A percentile compares a stretch with the other conserved stretches of the same genome.
These are phyloP conservation scores for Conchocele bisecta DNA, from an alignment of 2,888 invertebrate species.

Conservation along the genomic window DNA sequence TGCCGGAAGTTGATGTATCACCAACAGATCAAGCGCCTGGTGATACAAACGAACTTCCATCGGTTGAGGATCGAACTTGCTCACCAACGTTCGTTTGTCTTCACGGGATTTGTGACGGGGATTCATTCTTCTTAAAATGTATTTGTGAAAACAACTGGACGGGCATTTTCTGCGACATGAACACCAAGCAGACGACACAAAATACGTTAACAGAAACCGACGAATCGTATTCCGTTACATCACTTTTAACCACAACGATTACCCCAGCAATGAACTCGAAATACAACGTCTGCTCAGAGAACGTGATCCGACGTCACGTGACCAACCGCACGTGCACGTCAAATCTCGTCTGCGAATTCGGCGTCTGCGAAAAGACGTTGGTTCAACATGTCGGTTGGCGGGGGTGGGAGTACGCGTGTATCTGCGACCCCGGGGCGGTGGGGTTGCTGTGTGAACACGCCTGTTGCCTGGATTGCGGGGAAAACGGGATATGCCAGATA, in stretches of 20 bases:
- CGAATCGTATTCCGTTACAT: too few species aligned
- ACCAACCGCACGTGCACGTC: slow-evolving; percentile 17
- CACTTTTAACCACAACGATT: too few species aligned
- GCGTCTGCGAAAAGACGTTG: slow-evolving; percentile 27
- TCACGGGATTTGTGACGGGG: background rate
- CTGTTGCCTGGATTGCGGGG: slow-evolving; percentile 52
- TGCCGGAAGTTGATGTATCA: background rate
- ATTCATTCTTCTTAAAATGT: too few species aligned
- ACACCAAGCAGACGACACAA: too few species aligned
- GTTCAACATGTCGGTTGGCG: slow-evolving; percentile 22
- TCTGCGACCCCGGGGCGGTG: slow-evolving; percentile 42
- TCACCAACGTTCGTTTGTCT: background rate
- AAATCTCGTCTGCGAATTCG: slow-evolving; percentile 23
- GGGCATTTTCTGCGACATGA: too few species aligned
- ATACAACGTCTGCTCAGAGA: slow-evolving; percentile 40
- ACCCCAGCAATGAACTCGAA: slow-evolving; percentile 1
- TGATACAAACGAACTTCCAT: background rate
- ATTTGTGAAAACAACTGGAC: too few species aligned
- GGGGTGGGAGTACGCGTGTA: slow-evolving; percentile 20
- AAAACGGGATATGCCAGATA: slow-evolving; percentile 43
- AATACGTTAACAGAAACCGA: too few species aligned
- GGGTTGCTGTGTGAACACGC: slow-evolving; percentile 37
- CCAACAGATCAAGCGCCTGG: background rate
- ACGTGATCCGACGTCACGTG: background rate
- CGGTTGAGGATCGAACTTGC: background rate